A percentile compares a stretch with the other conserved stretches of the same genome.
phyloP scores from a whole-genome alignment of 2,113 vertebrate genomes.

The Macroglossus sobrinus region DNA sequence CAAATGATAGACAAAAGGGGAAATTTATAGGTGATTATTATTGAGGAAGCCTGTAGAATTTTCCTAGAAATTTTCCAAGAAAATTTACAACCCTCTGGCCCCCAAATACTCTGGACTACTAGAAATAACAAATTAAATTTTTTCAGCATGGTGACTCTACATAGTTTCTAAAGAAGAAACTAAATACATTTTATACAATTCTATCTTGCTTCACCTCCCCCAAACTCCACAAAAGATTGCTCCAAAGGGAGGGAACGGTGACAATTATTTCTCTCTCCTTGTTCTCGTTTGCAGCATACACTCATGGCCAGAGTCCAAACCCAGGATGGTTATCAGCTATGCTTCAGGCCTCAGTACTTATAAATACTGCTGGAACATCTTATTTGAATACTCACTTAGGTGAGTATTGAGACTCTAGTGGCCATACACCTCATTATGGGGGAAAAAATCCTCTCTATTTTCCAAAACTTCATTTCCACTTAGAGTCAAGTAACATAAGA shows the following conservation, averaged over 20 bases:
- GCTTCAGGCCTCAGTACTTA: slow-evolving; percentile 38
- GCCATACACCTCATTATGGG: neutral
- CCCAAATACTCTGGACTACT: neutral
- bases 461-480: slow-evolving; percentile 7
- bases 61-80: slow-evolving; percentile 16
- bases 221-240: neutral
- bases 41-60: neutral
- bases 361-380: slow-evolving; percentile 47
- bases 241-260: neutral
- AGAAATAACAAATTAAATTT: neutral
- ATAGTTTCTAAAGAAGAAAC: neutral
- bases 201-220: neutral
- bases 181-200: neutral
- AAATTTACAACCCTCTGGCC: neutral
- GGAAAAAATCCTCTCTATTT: neutral
- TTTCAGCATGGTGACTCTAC: neutral
- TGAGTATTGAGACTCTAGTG: neutral
- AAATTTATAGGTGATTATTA: neutral
- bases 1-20: slow-evolving; percentile 14
- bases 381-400: neutral
- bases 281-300: slow-evolving; percentile 1
- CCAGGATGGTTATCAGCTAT: slow-evolving; percentile 7
- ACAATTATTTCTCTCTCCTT: neutral
- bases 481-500: neutral
- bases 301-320: slow-evolving; percentile 39